Base-by-base conservation (phyloP, 2,113 vertebrate species). In the Hippocampus comes region DNA sequence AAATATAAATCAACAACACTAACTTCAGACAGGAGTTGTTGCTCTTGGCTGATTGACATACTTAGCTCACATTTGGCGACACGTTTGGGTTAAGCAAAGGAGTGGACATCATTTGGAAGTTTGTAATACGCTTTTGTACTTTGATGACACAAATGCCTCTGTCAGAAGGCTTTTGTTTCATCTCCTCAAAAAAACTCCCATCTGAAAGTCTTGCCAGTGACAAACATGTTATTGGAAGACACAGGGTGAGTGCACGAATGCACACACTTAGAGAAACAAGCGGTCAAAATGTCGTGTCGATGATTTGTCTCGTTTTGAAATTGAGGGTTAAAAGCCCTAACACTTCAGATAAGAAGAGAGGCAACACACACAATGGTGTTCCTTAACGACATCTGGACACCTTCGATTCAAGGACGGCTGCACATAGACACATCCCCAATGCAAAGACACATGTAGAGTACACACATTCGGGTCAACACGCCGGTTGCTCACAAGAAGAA, bases 291-390 rank as follows among this genome's bases (percentile, higher is more conserved):
- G 70, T 82, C 76, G 81, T 57, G 77, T 78, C 83, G 57, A 80
- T 86, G 68, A 78, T 78, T 78, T 21, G 70, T 10, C 79, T 80
- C 68, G 66, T 75, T 57, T 74, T 82, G 82, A 76, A 84, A 83
- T 38, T 81, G 77, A 73, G 73, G 80, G 80, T 87, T 82, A 81
- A 87, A 34, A 78, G 73, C 81, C 74, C 80, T 38, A 27, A 46
- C 11, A n/a, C 18, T 57, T 15, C 67, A 53, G 66, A 67, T 46
- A 74, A n/a, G 67, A 71, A 70, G 27, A 71, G 43, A 75, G 59
- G 34, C 41, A 63, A 48, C 43, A 48, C 70, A 61, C 53, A 55
- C 68, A 76, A 27, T 34, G 56, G 63, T 78, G 73, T 75, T 74
- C 49, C 21, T 17, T 77, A 76, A 83, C 72, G 77, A 74, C 67